Percentiles rank a stretch among this genome's conserved stretches.
These are phyloP conservation scores for Zele albiditarsus DNA, from an alignment of 2,888 invertebrate genomes.

Conservation along the genomic window DNA sequence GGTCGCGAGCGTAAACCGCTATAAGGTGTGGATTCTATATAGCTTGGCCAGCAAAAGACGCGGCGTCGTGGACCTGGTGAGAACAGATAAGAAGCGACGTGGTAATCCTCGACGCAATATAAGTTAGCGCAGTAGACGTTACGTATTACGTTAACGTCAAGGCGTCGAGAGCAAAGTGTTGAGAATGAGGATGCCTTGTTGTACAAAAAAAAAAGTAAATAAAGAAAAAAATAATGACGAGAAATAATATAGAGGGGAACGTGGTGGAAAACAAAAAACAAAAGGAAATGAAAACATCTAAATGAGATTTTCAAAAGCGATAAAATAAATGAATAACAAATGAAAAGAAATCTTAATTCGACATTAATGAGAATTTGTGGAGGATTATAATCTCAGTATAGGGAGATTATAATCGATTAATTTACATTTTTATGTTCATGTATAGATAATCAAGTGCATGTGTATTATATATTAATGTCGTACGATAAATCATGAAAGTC, in stretches of 20 bases:
- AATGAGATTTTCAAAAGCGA: background rate
- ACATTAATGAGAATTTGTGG: background rate
- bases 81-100: conserved; percentile 68
- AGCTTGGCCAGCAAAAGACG: conserved; percentile 18
- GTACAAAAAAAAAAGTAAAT: conserved; percentile 21
- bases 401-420: background rate
- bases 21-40: conserved; percentile 11
- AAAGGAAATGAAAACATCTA: background rate
- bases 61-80: conserved; percentile 55
- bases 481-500: background rate
- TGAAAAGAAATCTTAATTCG: background rate
- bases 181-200: conserved; percentile 32
- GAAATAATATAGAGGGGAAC: background rate
- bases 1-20: conserved; percentile 5
- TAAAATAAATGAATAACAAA: background rate
- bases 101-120: conserved; percentile 69
- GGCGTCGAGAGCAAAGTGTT: conserved; percentile 38
- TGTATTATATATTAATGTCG: background rate
- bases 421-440: background rate
- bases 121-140: conserved; percentile 67
- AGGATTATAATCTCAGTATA: background rate
- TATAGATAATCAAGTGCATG: too few relatives aligned
- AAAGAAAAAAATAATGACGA: background rate
- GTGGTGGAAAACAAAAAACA: background rate
- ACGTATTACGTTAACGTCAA: conserved; percentile 62